Evolutionary conservation across 2,888 invertebrate genomes (phyloP).

Genomic region (Synanthedon formicaeformis): DNA sequence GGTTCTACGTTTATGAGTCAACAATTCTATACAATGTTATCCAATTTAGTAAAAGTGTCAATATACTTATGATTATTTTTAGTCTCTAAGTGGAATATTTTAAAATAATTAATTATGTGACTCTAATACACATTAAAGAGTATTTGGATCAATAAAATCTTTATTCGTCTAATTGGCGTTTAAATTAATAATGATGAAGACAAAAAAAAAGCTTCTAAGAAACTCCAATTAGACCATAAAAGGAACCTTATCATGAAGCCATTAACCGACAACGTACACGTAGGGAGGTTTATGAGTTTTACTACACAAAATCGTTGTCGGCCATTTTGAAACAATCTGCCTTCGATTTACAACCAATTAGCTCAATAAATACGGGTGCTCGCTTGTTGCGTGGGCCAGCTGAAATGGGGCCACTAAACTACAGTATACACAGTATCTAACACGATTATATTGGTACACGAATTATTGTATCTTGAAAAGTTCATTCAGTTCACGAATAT

Average conservation of each 20-base stretch:
- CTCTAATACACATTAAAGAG: slow-evolving; percentile 2
- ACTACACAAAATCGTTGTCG: slow-evolving; percentile 61
- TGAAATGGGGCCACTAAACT: background rate
- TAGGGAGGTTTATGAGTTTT: slow-evolving; percentile 67
- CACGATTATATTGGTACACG: too few relatives aligned
- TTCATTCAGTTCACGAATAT: too few relatives aligned
- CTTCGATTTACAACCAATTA: slow-evolving; percentile 64
- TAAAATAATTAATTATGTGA: background rate
- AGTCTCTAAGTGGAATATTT: too few relatives aligned
- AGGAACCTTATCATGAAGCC: slow-evolving; percentile 50
- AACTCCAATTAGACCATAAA: slow-evolving; percentile 61
- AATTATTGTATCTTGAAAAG: too few relatives aligned
- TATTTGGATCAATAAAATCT: slow-evolving; percentile 12
- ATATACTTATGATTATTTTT: too few relatives aligned
- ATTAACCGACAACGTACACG: slow-evolving; percentile 54
- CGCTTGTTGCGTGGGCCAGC: slow-evolving; percentile 27
- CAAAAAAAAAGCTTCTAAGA: slow-evolving; percentile 35
- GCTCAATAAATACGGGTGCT: slow-evolving; percentile 53
- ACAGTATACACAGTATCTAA: background rate
- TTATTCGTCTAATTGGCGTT: slow-evolving; percentile 45
- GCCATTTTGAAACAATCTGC: slow-evolving; percentile 54
- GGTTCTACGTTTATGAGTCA: too few relatives aligned
- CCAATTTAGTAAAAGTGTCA: too few relatives aligned
- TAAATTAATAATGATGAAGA: slow-evolving; percentile 56
- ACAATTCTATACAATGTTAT: too few relatives aligned